A percentile compares a stretch with the other conserved stretches of the same genome.
Evolutionary conservation across 2,797 vertebrate genomes (phyloP).

Genomic region (Percopsis omiscomaycus): DNA sequence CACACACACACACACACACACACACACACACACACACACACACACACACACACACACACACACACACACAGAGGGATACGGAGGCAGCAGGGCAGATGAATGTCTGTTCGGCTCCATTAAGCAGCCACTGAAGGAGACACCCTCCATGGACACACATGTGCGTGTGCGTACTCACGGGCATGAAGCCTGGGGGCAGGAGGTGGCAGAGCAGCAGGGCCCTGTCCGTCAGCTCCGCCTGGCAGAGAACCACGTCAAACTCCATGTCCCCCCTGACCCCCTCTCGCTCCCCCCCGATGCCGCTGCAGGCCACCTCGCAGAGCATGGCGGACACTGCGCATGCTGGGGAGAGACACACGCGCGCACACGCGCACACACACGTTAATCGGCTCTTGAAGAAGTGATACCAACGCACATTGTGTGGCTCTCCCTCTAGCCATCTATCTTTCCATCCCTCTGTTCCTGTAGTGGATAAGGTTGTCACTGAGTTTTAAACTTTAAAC

Average conservation of each 20-base stretch:
- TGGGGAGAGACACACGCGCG: slow-evolving; percentile 46
- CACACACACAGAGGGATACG: slow-evolving; percentile 37
- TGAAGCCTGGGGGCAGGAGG: slow-evolving; percentile 82
- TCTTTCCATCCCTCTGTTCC: no score
- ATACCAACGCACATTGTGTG: not conserved
- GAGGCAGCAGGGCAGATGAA: slow-evolving; percentile 64
- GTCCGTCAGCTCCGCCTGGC: slow-evolving; percentile 78
- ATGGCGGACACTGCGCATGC: slow-evolving; percentile 86
- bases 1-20: no score
- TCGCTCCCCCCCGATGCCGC: slow-evolving; percentile 53
- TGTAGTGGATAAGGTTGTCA: no score
- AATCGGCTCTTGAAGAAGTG: not conserved
- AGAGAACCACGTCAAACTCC: slow-evolving; percentile 76
- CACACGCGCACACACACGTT: not conserved
- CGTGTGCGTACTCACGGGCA: slow-evolving; percentile 77
- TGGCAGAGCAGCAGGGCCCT: slow-evolving; percentile 83
- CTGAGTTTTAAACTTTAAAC: no score
- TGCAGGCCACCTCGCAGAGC: slow-evolving; percentile 75
- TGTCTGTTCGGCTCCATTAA: slow-evolving; percentile 70
- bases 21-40: slow-evolving; percentile 23
- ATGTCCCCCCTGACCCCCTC: slow-evolving; percentile 57
- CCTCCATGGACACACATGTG: slow-evolving; percentile 11
- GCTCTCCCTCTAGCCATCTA: no score
- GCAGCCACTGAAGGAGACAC: slow-evolving; percentile 63
- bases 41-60: slow-evolving; percentile 24